A percentile compares a stretch with the other conserved stretches of the same genome.
These are phyloP conservation scores for Sialia sialis DNA, from an alignment of 2,113 vertebrate species.

Conservation along the genomic window DNA sequence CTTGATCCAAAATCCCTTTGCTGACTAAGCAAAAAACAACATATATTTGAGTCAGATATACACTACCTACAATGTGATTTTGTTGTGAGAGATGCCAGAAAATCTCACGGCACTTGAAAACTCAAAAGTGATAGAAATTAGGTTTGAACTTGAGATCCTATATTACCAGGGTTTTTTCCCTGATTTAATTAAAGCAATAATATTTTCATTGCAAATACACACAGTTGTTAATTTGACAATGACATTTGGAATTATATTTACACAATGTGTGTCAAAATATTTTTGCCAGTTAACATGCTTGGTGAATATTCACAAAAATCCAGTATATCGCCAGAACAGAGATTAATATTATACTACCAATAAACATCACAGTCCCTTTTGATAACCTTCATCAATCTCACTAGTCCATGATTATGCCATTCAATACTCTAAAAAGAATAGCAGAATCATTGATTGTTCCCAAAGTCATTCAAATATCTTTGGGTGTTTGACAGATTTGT, in stretches of 20 bases:
- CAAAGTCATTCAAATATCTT: background rate
- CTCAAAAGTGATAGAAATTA: background rate
- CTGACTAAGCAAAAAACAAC: background rate
- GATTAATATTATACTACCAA: background rate
- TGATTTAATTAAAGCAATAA: background rate
- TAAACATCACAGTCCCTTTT: background rate
- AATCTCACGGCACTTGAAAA: background rate
- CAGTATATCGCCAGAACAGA: background rate
- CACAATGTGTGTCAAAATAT: background rate
- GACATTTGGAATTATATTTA: background rate
- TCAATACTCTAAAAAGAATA: background rate
- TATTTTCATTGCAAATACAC: background rate
- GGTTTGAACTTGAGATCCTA: background rate
- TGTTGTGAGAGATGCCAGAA: background rate
- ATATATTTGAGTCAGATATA: background rate
- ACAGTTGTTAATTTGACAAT: background rate
- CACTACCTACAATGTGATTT: background rate
- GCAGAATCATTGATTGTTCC: background rate
- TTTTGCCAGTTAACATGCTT: background rate
- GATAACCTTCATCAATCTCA: background rate
- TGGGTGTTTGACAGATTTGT: background rate
- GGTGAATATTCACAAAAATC: background rate
- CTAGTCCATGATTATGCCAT: background rate
- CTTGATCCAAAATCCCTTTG: background rate
- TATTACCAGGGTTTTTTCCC: background rate